These are phyloP conservation scores for Gymnoscopelus braueri DNA, from an alignment of 2,797 vertebrate genomes.

Conservation along the genomic window DNA sequence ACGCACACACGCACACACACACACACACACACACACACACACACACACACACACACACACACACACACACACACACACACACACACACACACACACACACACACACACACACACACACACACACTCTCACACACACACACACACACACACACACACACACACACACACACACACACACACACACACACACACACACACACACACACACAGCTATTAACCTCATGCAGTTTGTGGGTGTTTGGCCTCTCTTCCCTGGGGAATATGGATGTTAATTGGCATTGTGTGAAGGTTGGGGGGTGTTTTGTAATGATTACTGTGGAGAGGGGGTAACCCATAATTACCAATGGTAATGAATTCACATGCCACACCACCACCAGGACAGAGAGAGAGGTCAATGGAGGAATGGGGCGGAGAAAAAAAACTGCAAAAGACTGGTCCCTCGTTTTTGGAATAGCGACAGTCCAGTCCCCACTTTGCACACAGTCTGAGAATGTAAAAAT, in stretches of 20 bases:
- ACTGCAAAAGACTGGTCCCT: conserved; percentile 53
- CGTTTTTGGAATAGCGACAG: too few species aligned
- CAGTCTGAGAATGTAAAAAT: too few species aligned
- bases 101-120: too few species aligned
- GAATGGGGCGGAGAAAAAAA: conserved; percentile 40
- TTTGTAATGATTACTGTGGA: conserved; percentile 82
- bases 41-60: too few species aligned
- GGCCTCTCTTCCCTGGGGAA: conserved; percentile 56
- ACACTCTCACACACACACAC: too few species aligned
- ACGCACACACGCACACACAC: too few species aligned
- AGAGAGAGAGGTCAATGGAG: conserved; percentile 51
- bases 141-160: too few species aligned
- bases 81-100: too few species aligned
- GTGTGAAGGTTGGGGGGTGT: conserved; percentile 63
- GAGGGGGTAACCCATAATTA: conserved; percentile 76
- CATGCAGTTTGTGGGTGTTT: conserved; percentile 53
- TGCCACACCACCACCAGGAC: conserved; percentile 70
- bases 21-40: too few species aligned
- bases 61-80: too few species aligned
- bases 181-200: conserved; percentile 15
- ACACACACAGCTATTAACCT: not conserved
- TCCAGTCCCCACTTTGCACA: too few species aligned
- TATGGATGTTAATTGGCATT: conserved; percentile 68
- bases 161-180: too few species aligned
- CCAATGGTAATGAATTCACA: conserved; percentile 77